Evolutionary conservation across 2,113 vertebrate genomes (phyloP), one percentile per base, ranked within the genome.

Genomic region (Eonycteris spelaea): DNA sequence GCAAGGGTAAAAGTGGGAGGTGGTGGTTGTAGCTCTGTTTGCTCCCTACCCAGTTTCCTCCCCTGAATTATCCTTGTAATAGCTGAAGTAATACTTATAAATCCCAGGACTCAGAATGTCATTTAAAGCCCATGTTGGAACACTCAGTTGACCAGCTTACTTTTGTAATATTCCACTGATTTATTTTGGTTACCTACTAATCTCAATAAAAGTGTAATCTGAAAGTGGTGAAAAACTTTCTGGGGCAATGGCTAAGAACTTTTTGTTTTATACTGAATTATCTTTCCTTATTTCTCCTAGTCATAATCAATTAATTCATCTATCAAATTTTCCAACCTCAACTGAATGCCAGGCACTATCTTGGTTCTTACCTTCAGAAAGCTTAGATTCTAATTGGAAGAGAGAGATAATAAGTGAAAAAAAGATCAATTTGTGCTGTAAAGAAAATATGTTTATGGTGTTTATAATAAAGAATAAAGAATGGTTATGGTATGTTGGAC

Each of bases 181-280:
- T 91, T 38, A 93, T 51, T 91, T 95, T 80, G 28, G 24, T 43
- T 75, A 83, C 59, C 33, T 43, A 43, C 14, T 48, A 7, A n/a
- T 73, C 10, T 71, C 55, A 71, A 53, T 89, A 55, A 93, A 97
- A 91, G 68, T 93, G 14, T 82, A 55, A 30, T 55, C 88, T 95
- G 40, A 88, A 93, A 91, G 24, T 78, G 30, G 26, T 57, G 28
- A 33, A 22, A 91, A 78, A 85, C 35, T 94, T 89, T 38, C 78
- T 78, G 59, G 33, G 38, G 22, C 38, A 78, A 11, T 57, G 14
- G 11, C 51, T 55, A 63, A 83, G 18, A 75, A 73, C 33, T 80
- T 91, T 96, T 85, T 67, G 74, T 87, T 94, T 92, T 91, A 80
- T 57, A 38, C 21, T 80, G 16, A 91, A 79, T 91, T 95, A 45